Evolutionary conservation across 2,888 invertebrate genomes (phyloP).

Genomic region (Ommatoiulus sabulosus): DNA sequence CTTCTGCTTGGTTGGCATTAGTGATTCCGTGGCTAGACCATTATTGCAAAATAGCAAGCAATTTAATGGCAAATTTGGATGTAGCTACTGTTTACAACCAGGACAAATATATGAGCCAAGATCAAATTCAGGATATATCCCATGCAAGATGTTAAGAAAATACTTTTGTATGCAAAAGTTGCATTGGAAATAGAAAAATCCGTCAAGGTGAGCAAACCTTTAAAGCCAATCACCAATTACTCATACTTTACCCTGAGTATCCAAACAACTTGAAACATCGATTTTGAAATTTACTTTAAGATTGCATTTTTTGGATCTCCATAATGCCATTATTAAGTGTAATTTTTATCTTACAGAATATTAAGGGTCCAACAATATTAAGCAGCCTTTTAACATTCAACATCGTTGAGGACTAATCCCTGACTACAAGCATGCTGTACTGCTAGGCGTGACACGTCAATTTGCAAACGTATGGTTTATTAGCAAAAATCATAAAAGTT

Average conservation of each 20-base stretch:
- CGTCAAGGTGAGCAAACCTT: not conserved
- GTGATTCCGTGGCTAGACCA: not conserved
- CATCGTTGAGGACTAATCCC: not conserved
- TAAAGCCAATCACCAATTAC: not conserved
- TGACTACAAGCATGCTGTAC: slow-evolving; percentile 7
- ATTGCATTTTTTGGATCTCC: not conserved
- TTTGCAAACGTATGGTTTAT: not conserved
- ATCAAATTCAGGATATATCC: not conserved
- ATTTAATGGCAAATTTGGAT: not conserved
- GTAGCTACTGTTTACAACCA: not conserved
- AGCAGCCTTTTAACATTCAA: not conserved
- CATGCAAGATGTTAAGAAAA: not conserved
- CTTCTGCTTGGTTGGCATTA: not conserved
- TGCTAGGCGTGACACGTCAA: not conserved
- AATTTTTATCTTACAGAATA: not conserved
- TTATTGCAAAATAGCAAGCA: not conserved
- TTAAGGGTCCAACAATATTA: not conserved
- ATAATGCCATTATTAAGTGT: too few relatives aligned
- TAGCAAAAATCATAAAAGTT: not conserved
- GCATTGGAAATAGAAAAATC: not conserved
- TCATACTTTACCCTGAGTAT: too few relatives aligned
- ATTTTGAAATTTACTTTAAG: not conserved
- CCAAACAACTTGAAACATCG: not conserved
- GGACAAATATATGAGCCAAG: not conserved
- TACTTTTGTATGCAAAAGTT: not conserved